Evolutionary conservation across 1,140 invertebrate genomes (phyloP), one percentile per base, ranked within the genome.

Genomic region (Maniola jurtina): DNA sequence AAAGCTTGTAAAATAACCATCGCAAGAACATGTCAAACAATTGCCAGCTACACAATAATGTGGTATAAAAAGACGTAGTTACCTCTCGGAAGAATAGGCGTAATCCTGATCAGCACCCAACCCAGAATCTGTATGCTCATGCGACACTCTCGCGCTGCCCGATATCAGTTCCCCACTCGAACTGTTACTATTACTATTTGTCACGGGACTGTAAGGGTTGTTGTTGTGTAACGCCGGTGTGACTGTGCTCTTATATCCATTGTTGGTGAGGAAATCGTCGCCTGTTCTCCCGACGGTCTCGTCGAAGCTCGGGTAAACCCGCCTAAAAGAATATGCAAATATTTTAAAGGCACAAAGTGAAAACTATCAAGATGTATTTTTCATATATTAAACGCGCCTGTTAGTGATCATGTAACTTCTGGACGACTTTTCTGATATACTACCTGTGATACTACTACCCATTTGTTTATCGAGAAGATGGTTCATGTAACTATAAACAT

Each of bases 81-180:
- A 93, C 93, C 93, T 92, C 79, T 93, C 93, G 15, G 92, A 93
- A 54, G 92, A 93, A 80, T 93, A 93, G 6, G 92, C 93, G 78
- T 93, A 94, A 68, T 94, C 93, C 80, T 94, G 93, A 84, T 94
- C 94, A n/a, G 92, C 93, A 34, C 93, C 93, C 0, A 94, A 80
- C 2, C 93, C 94, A 0, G 94, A 94, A 79, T 94, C 94, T 0
- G 93, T 94, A 75, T 94, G 93, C 76, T 94, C 94, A 69, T 94
- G 93, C 9, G 93, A 93, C 13, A 93, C 92, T 47, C 93, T 83
- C 33, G 92, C 79, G 55, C 92, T 92, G 6, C 92, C 92, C 40
- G 87, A 85, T 54, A 92, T 91, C 25, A 91, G 76, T 62, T 92
- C 91, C 16, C 91, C 91, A 60, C 91, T 92, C 10, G 89, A 91